These are phyloP conservation scores for Notothenia coriiceps DNA, from an alignment of 2,113 vertebrate genomes.

Conservation along the genomic window DNA sequence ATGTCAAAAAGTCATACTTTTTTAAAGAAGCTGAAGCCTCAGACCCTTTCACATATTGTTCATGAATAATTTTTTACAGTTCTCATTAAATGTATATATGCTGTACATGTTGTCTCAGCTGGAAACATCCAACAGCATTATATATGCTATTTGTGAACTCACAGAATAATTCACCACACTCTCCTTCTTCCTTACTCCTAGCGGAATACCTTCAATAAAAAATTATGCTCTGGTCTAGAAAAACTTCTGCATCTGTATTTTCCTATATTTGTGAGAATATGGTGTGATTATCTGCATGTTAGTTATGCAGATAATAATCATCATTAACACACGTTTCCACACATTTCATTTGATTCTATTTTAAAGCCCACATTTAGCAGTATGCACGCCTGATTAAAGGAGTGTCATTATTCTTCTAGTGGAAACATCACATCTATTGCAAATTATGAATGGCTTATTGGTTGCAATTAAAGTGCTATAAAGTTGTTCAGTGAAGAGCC, in stretches of 20 bases:
- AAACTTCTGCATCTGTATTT: not conserved
- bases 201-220: slow-evolving; percentile 12
- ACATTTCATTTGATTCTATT: not conserved
- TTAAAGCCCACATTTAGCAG: not conserved
- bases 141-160: slow-evolving; percentile 31
- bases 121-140: slow-evolving; percentile 9
- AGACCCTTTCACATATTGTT: no score
- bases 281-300: no score
- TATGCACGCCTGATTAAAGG: not conserved
- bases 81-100: no score
- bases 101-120: no score
- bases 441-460: no score
- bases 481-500: no score
- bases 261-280: not conserved
- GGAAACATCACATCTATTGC: no score
- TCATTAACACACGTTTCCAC: not conserved
- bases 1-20: not conserved
- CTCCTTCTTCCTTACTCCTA: not conserved
- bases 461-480: no score
- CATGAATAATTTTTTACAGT: no score
- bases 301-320: no score
- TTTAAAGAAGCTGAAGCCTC: no score
- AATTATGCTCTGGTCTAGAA: not conserved
- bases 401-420: no score
- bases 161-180: slow-evolving; percentile 18